A percentile compares a stretch with the other conserved stretches of the same genome.
Conservation (phyloP, 2,797 vertebrate genomes). For the Sparus aurata region DNA sequence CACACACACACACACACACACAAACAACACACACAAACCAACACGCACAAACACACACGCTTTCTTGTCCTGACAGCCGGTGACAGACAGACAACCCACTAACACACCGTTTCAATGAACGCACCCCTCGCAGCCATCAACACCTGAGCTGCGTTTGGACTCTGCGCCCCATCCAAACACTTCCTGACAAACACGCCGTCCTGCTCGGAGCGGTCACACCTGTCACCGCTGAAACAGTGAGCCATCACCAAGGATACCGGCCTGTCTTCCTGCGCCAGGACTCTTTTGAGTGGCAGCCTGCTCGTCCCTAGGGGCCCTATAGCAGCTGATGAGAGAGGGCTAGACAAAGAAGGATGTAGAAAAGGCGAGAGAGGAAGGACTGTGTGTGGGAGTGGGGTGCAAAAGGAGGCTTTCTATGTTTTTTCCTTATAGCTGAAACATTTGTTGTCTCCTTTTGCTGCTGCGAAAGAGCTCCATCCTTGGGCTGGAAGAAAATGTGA, state of each 20-base stretch:
- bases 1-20: constrained; percentile 1
- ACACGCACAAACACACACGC: background rate
- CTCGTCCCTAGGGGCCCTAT: constrained; percentile 70
- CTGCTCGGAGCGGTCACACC: constrained; percentile 78
- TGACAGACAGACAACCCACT: constrained; percentile 67
- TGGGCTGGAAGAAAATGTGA: no score
- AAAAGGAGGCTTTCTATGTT: constrained; percentile 46
- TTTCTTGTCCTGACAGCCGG: constrained; percentile 53
- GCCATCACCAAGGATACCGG: constrained; percentile 76
- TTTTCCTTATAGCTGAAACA: constrained; percentile 44
- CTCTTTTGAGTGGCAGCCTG: constrained; percentile 68
- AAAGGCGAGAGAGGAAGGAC: constrained; percentile 60
- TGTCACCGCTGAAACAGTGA: constrained; percentile 79
- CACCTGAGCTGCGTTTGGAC: constrained; percentile 74
- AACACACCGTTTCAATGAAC: constrained; percentile 59
- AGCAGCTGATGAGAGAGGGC: constrained; percentile 77
- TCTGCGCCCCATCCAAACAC: constrained; percentile 67
- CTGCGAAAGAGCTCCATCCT: constrained; percentile 37
- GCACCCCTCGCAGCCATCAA: constrained; percentile 69
- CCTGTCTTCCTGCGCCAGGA: constrained; percentile 70
- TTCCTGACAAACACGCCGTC: constrained; percentile 80
- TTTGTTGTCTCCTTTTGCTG: constrained; percentile 53
- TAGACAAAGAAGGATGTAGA: constrained; percentile 73
- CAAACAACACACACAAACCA: background rate
- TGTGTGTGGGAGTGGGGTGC: constrained; percentile 41